Percentiles rank a stretch among this genome's conserved stretches.
phyloP scores from a whole-genome alignment of 2,888 invertebrate genomes.

The Hyles lineata region DNA sequence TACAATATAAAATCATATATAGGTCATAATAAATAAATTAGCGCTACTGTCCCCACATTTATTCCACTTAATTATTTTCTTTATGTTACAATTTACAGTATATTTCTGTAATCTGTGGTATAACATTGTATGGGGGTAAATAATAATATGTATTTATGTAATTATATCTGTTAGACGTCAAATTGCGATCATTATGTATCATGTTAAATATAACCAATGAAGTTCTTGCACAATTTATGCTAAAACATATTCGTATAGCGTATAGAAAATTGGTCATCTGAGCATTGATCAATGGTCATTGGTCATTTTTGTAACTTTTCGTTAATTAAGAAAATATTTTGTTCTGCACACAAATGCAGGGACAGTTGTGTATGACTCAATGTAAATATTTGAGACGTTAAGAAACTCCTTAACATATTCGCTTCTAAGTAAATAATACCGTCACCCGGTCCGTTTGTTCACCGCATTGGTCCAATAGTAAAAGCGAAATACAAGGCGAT shows the following conservation, averaged over 20 bases:
- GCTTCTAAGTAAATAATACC: slow-evolving; percentile 25
- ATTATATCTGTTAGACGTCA: too few relatives aligned
- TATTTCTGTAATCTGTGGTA: not conserved
- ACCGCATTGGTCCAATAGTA: slow-evolving; percentile 26
- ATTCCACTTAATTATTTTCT: not conserved
- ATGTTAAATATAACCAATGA: too few relatives aligned
- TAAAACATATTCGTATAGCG: too few relatives aligned
- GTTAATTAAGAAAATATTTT: not conserved
- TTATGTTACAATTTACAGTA: not conserved
- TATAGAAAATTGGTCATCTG: too few relatives aligned
- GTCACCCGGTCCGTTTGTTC: slow-evolving; percentile 37
- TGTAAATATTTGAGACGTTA: slow-evolving; percentile 17
- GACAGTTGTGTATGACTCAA: not conserved
- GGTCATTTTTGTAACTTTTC: too few relatives aligned
- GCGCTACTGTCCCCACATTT: not conserved
- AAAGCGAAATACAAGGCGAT: slow-evolving; percentile 13
- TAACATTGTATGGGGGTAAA: too few relatives aligned
- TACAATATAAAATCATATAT: not conserved
- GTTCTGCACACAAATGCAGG: not conserved
- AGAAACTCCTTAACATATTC: slow-evolving; percentile 13
- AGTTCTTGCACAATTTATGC: too few relatives aligned
- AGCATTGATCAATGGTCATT: too few relatives aligned
- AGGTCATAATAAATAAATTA: not conserved
- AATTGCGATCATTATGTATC: too few relatives aligned
- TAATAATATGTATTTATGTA: too few relatives aligned